These are phyloP conservation scores for Pteronotus mesoamericanus DNA, from an alignment of 2,797 vertebrate species.

Conservation along the genomic window DNA sequence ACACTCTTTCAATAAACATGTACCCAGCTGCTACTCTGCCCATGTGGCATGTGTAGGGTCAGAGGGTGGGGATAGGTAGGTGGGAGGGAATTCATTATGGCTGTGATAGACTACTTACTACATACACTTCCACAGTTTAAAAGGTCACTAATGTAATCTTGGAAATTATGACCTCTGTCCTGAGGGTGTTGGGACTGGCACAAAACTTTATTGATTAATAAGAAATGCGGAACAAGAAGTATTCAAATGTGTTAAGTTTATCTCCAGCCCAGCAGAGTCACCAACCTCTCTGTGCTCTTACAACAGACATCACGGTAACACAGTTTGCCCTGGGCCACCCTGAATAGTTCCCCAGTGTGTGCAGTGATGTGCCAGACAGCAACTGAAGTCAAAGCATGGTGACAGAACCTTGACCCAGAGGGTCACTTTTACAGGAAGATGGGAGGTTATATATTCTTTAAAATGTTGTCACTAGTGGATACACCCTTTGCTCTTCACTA, in stretches of 20 bases:
- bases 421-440: not conserved
- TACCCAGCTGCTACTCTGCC: not conserved
- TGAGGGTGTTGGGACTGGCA: not conserved
- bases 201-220: not conserved
- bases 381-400: not conserved
- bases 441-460: not conserved
- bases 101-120: not conserved
- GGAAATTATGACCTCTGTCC: not conserved
- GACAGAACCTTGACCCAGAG: not conserved
- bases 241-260: not conserved
- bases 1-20: not conserved
- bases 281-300: not conserved
- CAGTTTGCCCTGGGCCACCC: not conserved
- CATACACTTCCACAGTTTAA: not conserved
- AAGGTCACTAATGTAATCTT: not conserved
- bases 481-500: not conserved
- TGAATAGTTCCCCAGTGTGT: not conserved
- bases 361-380: not conserved
- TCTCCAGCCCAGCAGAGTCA: not conserved
- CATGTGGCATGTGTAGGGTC: not conserved
- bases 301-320: not conserved
- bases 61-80: no score
- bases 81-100: not conserved
- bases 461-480: not conserved
- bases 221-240: not conserved